Conservation (phyloP, 2,797 vertebrate species). For the Hephaestus fuliginosus region DNA sequence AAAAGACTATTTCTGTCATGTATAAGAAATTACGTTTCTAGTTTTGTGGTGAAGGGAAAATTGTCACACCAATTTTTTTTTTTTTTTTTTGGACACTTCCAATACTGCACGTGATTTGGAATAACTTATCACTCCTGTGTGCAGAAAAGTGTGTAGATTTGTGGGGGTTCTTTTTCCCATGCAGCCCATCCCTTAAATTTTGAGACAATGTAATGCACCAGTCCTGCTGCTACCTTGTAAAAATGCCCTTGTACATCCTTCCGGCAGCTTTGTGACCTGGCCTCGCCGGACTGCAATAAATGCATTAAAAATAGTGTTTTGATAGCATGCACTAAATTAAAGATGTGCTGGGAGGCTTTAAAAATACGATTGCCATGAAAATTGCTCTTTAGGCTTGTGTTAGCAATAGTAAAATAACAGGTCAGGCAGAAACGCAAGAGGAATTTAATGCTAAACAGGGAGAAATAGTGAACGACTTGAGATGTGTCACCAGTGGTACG, state of each 20-base stretch:
- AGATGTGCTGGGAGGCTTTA: conserved; percentile 17
- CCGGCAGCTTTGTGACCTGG: conserved; percentile 2
- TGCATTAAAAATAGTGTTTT: conserved; percentile 23
- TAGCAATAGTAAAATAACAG: background rate
- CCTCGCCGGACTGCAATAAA: conserved; percentile 22
- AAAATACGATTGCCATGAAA: background rate
- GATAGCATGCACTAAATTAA: conserved; percentile 15
- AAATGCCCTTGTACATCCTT: background rate
- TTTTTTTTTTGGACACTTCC: conserved; percentile 2
- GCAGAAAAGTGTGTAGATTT: conserved; percentile 32
- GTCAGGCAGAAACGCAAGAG: background rate
- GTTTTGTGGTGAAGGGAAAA: background rate
- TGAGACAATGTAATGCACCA: background rate
- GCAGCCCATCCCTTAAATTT: background rate
- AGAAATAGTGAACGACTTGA: background rate
- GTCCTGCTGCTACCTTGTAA: conserved; percentile 21
- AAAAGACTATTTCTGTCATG: conserved; percentile 17
- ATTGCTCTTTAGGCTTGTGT: conserved; percentile 5
- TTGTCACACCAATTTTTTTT: no score
- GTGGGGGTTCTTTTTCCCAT: conserved; percentile 11
- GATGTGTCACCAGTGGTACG: background rate
- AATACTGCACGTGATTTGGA: conserved; percentile 12
- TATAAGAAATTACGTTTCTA: background rate
- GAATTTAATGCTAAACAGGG: background rate
- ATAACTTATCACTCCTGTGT: conserved; percentile 12